Evolutionary conservation across 1,140 invertebrate genomes (phyloP).

Genomic region (Pseudomyrmex cubaensis): DNA sequence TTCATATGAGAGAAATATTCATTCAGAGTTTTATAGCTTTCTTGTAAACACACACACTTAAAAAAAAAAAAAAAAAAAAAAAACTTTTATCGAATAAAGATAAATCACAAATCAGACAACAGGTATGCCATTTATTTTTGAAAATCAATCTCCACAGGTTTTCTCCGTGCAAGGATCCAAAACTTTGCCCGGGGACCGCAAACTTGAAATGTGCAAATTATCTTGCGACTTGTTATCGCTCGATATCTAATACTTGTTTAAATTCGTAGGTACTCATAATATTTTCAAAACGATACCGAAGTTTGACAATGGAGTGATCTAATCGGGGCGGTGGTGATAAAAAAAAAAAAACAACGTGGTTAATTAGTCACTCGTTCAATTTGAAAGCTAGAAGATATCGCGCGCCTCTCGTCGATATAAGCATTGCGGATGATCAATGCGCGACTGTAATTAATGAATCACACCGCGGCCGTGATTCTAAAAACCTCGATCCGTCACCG

Average conservation of each 20-base stretch:
- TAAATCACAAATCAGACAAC: background rate
- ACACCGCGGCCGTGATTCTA: background rate
- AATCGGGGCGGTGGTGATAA: conserved; percentile 33
- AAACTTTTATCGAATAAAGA: background rate
- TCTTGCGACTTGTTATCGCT: too few species aligned
- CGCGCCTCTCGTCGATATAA: conserved; percentile 24
- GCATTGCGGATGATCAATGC: background rate
- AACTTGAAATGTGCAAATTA: too few species aligned
- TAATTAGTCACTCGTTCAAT: conserved; percentile 30
- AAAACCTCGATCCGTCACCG: background rate
- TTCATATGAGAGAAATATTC: background rate
- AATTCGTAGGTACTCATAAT: background rate
- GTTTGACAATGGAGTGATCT: conserved; percentile 28
- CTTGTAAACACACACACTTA: too few species aligned
- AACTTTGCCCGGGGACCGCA: too few species aligned
- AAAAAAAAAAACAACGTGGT: background rate
- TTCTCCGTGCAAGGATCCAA: background rate
- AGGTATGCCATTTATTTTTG: background rate
- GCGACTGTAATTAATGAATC: conserved; percentile 22
- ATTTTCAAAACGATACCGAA: conserved; percentile 15
- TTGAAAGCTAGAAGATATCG: conserved; percentile 23
- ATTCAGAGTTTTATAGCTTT: background rate
- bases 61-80: background rate
- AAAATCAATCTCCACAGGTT: background rate
- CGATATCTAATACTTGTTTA: background rate